phyloP scores from a whole-genome alignment of 2,797 vertebrate genomes.

The Lepidocolaptes lacrymiger region DNA sequence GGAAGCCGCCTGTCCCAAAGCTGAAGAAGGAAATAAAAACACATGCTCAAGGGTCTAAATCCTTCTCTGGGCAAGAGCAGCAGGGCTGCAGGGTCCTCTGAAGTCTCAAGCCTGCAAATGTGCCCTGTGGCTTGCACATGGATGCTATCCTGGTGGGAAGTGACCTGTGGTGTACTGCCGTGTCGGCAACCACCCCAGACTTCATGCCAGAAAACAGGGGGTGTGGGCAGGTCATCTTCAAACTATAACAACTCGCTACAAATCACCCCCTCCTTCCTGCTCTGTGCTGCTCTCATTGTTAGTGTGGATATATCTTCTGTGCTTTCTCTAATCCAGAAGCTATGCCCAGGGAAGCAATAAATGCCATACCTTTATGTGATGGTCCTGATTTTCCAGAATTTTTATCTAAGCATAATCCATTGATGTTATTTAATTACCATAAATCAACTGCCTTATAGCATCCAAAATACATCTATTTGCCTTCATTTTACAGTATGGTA shows the following conservation, averaged over 20 bases:
- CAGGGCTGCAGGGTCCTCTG: fast-evolving
- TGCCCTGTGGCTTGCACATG: background rate
- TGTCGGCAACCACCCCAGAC: background rate
- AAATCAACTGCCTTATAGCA: constrained; percentile 3
- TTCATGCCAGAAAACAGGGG: background rate
- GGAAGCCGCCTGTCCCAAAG: background rate
- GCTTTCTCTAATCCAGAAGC: background rate
- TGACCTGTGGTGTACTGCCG: fast-evolving
- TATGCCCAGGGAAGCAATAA: background rate
- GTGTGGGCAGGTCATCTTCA: background rate
- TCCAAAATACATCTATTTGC: constrained; percentile 22
- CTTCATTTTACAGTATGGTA: constrained; percentile 15
- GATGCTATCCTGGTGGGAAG: background rate
- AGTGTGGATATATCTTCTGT: background rate
- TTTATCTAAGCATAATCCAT: background rate
- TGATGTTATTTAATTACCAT: constrained; percentile 8
- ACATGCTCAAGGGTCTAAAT: background rate
- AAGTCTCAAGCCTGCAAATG: background rate
- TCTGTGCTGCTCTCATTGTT: fast-evolving
- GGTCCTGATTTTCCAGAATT: background rate
- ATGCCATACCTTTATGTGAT: background rate
- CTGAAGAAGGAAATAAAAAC: background rate
- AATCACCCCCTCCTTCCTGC: background rate
- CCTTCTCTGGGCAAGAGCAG: background rate
- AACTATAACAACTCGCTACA: background rate